phyloP scores from a whole-genome alignment of 2,797 vertebrate genomes.

The Hirundo rustica region DNA sequence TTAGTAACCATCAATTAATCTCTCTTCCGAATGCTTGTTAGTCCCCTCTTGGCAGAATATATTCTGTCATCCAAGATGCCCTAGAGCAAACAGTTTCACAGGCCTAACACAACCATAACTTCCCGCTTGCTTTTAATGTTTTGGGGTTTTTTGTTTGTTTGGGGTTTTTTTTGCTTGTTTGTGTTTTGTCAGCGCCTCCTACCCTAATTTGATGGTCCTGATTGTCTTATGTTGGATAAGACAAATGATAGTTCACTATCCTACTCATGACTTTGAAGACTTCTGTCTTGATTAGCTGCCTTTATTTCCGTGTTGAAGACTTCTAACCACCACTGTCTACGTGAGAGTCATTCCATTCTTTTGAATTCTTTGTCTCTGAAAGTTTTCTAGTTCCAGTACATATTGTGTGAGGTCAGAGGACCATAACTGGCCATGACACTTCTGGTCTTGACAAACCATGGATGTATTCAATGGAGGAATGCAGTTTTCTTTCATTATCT shows the following conservation, averaged over 20 bases:
- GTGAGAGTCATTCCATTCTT: not conserved
- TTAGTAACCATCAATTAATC: not conserved
- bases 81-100: not conserved
- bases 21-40: not conserved
- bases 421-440: not conserved
- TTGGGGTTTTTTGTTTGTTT: not conserved
- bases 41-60: not conserved
- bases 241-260: not conserved
- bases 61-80: not conserved
- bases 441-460: not conserved
- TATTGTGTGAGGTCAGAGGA: not conserved
- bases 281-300: not conserved
- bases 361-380: not conserved
- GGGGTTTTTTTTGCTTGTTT: not conserved
- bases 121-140: not conserved
- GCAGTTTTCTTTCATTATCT: not conserved
- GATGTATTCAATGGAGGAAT: not conserved
- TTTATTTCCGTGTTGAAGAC: not conserved
- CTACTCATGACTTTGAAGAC: not conserved
- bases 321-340: accelerated
- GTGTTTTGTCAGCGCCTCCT: not conserved
- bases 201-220: not conserved
- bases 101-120: not conserved
- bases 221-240: not conserved
- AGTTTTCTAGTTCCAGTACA: not conserved